A percentile compares a stretch with the other conserved stretches of the same genome.
These are phyloP conservation scores for Sinhomidia bicolor DNA, from an alignment of 2,888 invertebrate species.

Conservation along the genomic window DNA sequence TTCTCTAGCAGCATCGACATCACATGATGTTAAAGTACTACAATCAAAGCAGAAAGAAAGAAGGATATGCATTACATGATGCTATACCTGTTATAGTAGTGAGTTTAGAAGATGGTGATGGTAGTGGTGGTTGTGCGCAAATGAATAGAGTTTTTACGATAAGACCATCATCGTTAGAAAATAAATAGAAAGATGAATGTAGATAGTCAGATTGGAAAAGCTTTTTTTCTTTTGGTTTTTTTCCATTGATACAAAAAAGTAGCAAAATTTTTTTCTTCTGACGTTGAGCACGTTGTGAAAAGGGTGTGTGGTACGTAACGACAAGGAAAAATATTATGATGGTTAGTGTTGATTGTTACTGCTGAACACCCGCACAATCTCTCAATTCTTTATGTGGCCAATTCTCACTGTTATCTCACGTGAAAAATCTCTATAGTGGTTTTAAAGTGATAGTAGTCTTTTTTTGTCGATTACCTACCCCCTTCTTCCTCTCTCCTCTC, in stretches of 20 bases:
- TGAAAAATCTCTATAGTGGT: constrained; percentile 7
- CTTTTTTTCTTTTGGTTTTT: constrained; percentile 41
- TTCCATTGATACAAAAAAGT: neutral
- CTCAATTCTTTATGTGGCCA: constrained; percentile 41
- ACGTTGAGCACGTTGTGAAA: constrained; percentile 42
- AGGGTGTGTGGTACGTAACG: neutral
- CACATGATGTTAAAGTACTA: neutral
- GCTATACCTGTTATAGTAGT: neutral
- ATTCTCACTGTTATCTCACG: constrained; percentile 41
- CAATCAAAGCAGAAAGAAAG: neutral
- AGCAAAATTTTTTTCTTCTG: neutral
- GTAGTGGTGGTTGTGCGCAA: constrained; percentile 1
- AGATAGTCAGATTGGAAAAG: constrained; percentile 16
- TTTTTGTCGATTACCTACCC: constrained; percentile 15
- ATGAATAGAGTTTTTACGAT: constrained; percentile 29
- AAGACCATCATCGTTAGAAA: neutral
- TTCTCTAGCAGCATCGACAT: constrained; percentile 15
- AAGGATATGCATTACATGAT: neutral
- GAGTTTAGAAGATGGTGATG: neutral
- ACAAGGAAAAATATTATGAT: constrained; percentile 12
- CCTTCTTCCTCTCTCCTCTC: constrained; percentile 1
- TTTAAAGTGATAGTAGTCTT: neutral
- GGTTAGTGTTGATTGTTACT: neutral
- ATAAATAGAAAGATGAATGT: constrained; percentile 16
- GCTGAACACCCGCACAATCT: constrained; percentile 37